Conservation (phyloP, 1,140 invertebrate genomes). For the Hyposmocoma kahamanoa region DNA sequence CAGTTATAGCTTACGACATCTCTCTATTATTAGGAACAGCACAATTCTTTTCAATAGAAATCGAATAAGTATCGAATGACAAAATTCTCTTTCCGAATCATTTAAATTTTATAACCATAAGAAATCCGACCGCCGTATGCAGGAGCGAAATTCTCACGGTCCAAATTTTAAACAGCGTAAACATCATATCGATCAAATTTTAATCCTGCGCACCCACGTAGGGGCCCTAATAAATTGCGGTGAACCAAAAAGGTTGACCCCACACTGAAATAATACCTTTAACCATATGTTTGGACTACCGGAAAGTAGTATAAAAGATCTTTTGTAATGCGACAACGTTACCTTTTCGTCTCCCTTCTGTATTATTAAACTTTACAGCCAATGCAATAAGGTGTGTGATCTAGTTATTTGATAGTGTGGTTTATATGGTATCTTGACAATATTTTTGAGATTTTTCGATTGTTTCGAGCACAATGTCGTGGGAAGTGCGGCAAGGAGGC, state of each 20-base stretch:
- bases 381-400: not conserved
- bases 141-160: not conserved
- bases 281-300: slow-evolving; percentile 43
- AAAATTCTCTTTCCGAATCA: too few species aligned
- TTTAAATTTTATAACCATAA: too few species aligned
- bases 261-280: slow-evolving; percentile 45
- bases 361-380: not conserved
- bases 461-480: slow-evolving; percentile 43
- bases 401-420: not conserved
- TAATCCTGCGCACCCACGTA: slow-evolving; percentile 32
- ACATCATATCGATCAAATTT: slow-evolving; percentile 14
- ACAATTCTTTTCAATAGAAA: too few species aligned
- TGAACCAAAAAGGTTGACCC: slow-evolving; percentile 38
- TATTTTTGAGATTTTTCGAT: slow-evolving; percentile 47
- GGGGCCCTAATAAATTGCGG: slow-evolving; percentile 32
- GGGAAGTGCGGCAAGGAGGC: slow-evolving; percentile 26
- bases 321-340: slow-evolving; percentile 21
- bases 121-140: too few species aligned
- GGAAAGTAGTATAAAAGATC: slow-evolving; percentile 34
- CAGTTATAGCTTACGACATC: too few species aligned
- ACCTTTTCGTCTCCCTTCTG: not conserved
- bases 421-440: slow-evolving; percentile 18
- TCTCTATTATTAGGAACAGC: too few species aligned
- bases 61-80: too few species aligned
- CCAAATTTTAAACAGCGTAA: not conserved